Evolutionary conservation across 2,113 vertebrate genomes (phyloP), one percentile per base, ranked within the genome.

Genomic region (Phainopepla nitens): DNA sequence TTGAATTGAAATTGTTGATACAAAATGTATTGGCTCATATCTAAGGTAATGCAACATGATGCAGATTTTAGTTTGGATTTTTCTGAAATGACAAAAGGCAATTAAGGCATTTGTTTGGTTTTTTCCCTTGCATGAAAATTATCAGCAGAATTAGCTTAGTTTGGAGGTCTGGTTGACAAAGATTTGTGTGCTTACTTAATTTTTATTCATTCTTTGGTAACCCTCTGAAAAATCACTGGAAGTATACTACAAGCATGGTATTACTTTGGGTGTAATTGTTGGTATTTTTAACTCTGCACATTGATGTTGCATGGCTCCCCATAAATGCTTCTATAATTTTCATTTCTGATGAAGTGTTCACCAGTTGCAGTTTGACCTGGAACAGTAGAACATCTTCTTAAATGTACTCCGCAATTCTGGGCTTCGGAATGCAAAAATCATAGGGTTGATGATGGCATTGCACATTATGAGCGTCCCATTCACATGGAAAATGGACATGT

Each of bases 341-440:
- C 3, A 21, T 77, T 87, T 82, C 57, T 68, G 10, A 24, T 42
- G 4, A 54, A 51, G 7, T 12, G 6, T 58, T 75, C 44, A 92
- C 57, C 87, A 83, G 18, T 81, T 96, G 41, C 83, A 95, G 24
- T 47, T 93, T 91, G 90, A 95, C 16, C 93, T 90, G 15, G 72
- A 95, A 68, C 97, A 98, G 73, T 97, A 95, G 68, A 99, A 94
- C 98, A 99, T 99, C 95, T 98, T 99, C 84, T 92, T 98, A 82
- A 99, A 99, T 6, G 99, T 99, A 12, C 93, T 98, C 65, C 98
- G 91, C 33, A 99, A 95, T 92, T 99, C 99, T 12, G 98, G 97
- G 31, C 98, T 99, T 82, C 99, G 98, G 91, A 99, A 99, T 36
- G 99, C 99, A 33, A 99, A 99, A 96, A 99, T 99, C 71, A 99